Conservation (phyloP, 2,888 invertebrate species). For the Tinea pellionella region DNA sequence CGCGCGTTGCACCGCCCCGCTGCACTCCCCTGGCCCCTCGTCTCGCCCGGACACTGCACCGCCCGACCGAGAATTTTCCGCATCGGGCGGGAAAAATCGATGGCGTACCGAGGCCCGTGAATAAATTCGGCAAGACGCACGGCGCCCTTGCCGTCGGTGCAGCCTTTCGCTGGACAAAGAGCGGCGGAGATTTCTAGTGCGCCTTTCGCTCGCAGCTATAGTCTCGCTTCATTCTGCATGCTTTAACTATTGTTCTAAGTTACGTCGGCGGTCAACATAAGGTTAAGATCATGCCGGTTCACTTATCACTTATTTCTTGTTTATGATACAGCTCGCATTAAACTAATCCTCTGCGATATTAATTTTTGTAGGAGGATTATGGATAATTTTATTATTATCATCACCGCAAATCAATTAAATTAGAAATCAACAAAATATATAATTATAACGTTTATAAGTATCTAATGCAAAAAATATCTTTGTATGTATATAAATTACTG, state of each 20-base stretch:
- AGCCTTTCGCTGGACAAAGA: conserved; percentile 11
- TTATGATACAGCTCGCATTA: neutral
- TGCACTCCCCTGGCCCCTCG: conserved; percentile 52
- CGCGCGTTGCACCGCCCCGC: conserved; percentile 68
- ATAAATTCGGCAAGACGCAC: conserved; percentile 70
- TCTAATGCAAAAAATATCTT: too few relatives aligned
- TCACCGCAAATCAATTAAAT: too few relatives aligned
- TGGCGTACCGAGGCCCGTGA: conserved; percentile 66
- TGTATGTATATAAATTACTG: too few relatives aligned
- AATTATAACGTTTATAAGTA: too few relatives aligned
- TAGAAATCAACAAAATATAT: too few relatives aligned
- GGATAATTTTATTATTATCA: too few relatives aligned
- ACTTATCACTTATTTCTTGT: neutral
- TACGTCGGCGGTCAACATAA: neutral
- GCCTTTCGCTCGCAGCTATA: conserved; percentile 11
- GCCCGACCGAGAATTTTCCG: conserved; percentile 66
- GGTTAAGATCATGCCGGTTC: neutral
- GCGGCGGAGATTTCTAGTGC: neutral
- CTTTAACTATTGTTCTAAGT: neutral
- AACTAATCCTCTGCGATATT: neutral
- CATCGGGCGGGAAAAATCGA: conserved; percentile 71
- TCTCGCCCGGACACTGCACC: conserved; percentile 50
- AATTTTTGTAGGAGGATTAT: too few relatives aligned
- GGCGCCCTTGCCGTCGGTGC: conserved; percentile 30
- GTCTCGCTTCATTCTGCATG: neutral